These are phyloP conservation scores for Pelodiscus sinensis DNA, from an alignment of 2,113 vertebrate genomes.

Conservation along the genomic window DNA sequence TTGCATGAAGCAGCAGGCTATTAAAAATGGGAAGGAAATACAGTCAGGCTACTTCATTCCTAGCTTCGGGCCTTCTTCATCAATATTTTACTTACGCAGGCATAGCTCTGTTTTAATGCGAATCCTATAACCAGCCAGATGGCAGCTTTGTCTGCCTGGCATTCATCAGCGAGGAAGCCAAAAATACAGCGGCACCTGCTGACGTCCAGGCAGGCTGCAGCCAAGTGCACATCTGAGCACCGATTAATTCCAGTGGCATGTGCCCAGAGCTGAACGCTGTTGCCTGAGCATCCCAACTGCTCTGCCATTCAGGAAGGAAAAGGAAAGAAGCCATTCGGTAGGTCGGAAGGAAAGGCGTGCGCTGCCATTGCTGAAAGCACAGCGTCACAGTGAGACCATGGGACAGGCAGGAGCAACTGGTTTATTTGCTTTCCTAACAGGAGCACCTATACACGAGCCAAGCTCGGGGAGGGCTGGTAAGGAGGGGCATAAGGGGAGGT, in stretches of 20 bases:
- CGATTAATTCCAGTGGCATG: accelerated
- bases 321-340: not conserved
- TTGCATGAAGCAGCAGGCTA: slow-evolving; percentile 34
- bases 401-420: not conserved
- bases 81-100: slow-evolving; percentile 62
- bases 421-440: not conserved
- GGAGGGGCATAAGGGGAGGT: not conserved
- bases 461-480: not conserved
- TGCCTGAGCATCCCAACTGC: not conserved
- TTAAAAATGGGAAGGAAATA: slow-evolving; percentile 65
- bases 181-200: not conserved
- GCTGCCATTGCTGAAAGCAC: not conserved
- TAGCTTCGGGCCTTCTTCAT: slow-evolving; percentile 60
- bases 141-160: not conserved
- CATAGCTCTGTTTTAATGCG: slow-evolving; percentile 21
- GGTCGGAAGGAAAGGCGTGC: not conserved
- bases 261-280: not conserved
- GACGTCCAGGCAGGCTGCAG: accelerated
- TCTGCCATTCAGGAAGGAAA: not conserved
- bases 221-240: accelerated
- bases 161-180: not conserved
- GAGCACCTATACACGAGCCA: not conserved
- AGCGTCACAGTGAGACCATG: not conserved
- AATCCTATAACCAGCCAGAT: not conserved
- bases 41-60: slow-evolving; percentile 36